Evolutionary conservation across 2,888 invertebrate species (phyloP).

Genomic region (Eupithecia centaureata): DNA sequence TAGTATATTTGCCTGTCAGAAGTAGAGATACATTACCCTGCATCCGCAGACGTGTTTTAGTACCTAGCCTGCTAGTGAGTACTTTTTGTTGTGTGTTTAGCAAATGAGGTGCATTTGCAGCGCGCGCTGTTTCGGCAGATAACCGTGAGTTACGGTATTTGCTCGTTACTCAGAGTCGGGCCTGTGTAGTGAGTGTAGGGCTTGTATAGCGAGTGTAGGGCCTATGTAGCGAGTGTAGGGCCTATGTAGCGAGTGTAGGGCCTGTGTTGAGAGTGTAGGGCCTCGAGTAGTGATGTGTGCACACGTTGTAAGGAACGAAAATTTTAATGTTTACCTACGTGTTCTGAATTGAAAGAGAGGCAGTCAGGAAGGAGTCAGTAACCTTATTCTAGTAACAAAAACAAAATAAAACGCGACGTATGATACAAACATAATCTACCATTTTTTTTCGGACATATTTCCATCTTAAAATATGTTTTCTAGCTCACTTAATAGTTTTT

Average conservation of each 20-base stretch:
- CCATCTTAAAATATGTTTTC: too few species aligned
- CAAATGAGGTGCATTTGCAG: constrained; percentile 9
- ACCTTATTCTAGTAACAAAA: neutral
- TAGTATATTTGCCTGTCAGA: neutral
- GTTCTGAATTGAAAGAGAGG: neutral
- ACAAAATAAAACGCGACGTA: too few species aligned
- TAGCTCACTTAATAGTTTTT: too few species aligned
- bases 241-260: neutral
- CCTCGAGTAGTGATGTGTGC: neutral
- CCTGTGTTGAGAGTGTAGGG: neutral
- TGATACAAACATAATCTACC: too few species aligned
- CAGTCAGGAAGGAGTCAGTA: too few species aligned
- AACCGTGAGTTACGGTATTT: constrained; percentile 2
- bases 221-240: neutral
- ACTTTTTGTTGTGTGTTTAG: neutral
- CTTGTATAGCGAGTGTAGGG: neutral
- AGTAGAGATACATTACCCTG: neutral
- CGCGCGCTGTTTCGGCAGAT: constrained; percentile 8
- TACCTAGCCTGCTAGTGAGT: neutral
- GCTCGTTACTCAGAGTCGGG: neutral
- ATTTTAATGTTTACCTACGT: neutral
- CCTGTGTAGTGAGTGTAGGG: neutral
- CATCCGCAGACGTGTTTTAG: neutral
- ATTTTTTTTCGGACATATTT: too few species aligned
- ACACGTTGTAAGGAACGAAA: neutral